Evolutionary conservation across 2,888 invertebrate genomes (phyloP), one percentile per base, ranked within the genome.

Genomic region (Callyntrura guangdongensis): DNA sequence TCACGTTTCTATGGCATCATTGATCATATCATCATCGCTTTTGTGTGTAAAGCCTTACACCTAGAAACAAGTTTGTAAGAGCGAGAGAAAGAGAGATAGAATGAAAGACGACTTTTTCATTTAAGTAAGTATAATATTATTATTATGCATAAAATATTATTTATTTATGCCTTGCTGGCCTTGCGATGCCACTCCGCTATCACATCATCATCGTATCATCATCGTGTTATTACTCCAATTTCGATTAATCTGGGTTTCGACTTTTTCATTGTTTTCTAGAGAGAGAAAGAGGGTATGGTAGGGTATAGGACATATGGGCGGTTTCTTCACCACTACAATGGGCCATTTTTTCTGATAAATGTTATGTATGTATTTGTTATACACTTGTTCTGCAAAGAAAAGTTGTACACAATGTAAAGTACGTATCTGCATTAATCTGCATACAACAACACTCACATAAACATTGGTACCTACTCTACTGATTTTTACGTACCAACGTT

Each of bases 181-280:
- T 81, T 81, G 61, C 45, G n/a, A 22, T 61, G 59, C 59, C 79
- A 79, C 27, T 27, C 11, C n/a, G 27, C 36, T 36, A 36, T 36
- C 36, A 6, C 49, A 45, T 45, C 17, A 17, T 36, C 36, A 27
- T 36, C 53, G 25, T 59, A 61, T 77, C 77, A 77, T 49, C 77
- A 81, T 53, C 27, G 61, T 45, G 36, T 36, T 36, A 81, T 81
- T 81, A 81, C 81, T 59, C 81, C 81, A 81, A 81, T 81, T 81
- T 61, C 45, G 59, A 81, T 79, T 79, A 56, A 79, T 56, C 79
- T 81, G 81, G 81, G 81, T 27, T 81, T 81, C 61, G 61, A 61
- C 45, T 81, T 61, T 17, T 36, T 81, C 61, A 17, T 81, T 61
- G 20, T 61, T n/a, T 45, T 17, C 53, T 56, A 17, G 17, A 56